Evolutionary conservation across 2,797 vertebrate species (phyloP), one percentile per base, ranked within the genome.

Genomic region (Lophius americanus): DNA sequence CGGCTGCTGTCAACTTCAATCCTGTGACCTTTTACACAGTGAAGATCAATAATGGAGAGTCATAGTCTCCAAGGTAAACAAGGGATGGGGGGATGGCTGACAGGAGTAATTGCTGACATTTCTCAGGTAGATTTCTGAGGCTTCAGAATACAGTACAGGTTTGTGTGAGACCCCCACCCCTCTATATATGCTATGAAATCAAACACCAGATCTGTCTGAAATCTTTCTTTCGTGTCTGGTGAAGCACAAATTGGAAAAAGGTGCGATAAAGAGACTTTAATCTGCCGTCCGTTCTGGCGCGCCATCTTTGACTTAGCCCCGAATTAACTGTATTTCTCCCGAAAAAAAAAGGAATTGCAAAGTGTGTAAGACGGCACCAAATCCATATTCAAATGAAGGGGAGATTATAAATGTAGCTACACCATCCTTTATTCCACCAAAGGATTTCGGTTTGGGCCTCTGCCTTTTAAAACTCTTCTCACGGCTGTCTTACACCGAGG

Each of bases 41-140:
- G 70, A 63, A 38, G 78, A 93, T 92, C 89, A 89, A 92, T 92
- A 91, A 79, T 37, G 54, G 79, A 33, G 76, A 73, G 52, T 74
- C 83, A 76, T 62, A 70, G 82, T 83, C 83, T 89, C 71, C 56
- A 47, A 81, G 85, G 87, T 88, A 91, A 92, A 89, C 87, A 91
- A 78, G 74, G 68, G 68, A 82, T 47, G 62, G 80, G 75, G 69
- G 75, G 69, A 73, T 23, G 66, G 61, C 76, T 79, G 86, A 91
- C 77, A 53, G 79, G 79, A 80, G 83, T 88, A 90, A 91, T 85
- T 85, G 90, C 84, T 90, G 86, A 88, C 88, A 89, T 89, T 88
- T 90, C 83, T 84, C 76, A 70, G 73, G 79, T 69, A 83, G 76
- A 87, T 88, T 86, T 86, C 76, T 79, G 52, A 39, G 58, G 68